phyloP scores from a whole-genome alignment of 2,113 vertebrate genomes.

The Cololabis saira region DNA sequence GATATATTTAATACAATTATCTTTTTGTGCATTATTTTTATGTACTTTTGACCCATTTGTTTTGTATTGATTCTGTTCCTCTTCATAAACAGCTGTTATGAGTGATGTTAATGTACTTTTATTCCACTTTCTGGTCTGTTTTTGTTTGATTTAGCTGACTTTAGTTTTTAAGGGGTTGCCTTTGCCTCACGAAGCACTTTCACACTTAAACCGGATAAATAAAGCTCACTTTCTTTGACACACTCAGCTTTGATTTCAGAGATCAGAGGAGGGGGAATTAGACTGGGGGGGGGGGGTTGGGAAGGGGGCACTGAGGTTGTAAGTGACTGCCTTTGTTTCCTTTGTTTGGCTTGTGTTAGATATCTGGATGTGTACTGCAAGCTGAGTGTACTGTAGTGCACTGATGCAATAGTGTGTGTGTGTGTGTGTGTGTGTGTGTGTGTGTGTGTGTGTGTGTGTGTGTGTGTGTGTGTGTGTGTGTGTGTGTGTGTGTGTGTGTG shows the following conservation, averaged over 20 bases:
- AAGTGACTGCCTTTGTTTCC: constrained; percentile 59
- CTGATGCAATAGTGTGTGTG: neutral
- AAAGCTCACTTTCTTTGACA: neutral
- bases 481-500: constrained; percentile 7
- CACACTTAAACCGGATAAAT: neutral
- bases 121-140: neutral
- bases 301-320: constrained; percentile 34
- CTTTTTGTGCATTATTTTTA: too few relatives aligned
- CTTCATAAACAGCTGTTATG: neutral
- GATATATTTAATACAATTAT: too few relatives aligned
- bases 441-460: neutral
- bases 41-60: neutral
- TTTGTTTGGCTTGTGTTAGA: constrained; percentile 56
- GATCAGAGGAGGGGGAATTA: constrained; percentile 27
- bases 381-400: constrained; percentile 22
- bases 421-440: neutral
- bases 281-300: neutral
- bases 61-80: neutral
- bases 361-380: constrained; percentile 31
- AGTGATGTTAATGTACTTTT: neutral
- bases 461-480: neutral
- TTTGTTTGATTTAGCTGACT: too few relatives aligned
- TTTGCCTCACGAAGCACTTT: neutral
- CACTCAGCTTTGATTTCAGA: constrained; percentile 36
- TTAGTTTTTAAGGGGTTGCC: too few relatives aligned